Conservation (phyloP, 2,113 vertebrate species). For the Bujurquina vittata region DNA sequence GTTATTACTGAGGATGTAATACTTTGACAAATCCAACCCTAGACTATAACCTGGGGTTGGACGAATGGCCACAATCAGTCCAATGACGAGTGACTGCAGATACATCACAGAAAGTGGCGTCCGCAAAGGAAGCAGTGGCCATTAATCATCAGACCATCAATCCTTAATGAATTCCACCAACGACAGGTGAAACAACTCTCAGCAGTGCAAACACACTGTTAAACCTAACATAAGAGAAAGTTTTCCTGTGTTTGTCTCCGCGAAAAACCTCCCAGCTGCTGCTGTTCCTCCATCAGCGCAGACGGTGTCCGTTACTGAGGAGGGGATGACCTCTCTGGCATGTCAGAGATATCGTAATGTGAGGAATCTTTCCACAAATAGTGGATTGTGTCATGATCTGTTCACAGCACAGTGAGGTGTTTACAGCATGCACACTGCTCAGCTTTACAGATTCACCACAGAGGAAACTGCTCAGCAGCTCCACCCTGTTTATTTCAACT, state of each 20-base stretch:
- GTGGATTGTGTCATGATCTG: slow-evolving; percentile 25
- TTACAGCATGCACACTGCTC: not conserved
- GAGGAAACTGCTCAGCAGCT: not conserved
- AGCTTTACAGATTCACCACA: not conserved
- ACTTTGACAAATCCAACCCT: not conserved
- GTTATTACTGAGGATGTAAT: not conserved
- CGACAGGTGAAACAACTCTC: not conserved
- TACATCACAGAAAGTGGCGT: too few relatives aligned
- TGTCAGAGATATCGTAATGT: slow-evolving; percentile 47
- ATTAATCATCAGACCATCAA: not conserved
- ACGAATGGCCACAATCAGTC: too few relatives aligned
- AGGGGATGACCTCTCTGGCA: not conserved
- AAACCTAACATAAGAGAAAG: not conserved
- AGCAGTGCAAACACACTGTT: not conserved
- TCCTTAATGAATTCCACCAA: not conserved
- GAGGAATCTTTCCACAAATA: slow-evolving; percentile 44
- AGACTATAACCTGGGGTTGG: not conserved
- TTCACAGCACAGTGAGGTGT: not conserved
- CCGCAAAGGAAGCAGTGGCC: too few relatives aligned
- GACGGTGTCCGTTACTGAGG: not conserved
- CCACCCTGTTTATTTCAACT: not conserved
- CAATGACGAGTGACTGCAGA: too few relatives aligned
- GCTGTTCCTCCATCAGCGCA: not conserved
- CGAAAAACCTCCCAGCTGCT: not conserved
- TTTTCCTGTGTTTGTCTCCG: not conserved